These are phyloP conservation scores for Antedon mediterranea DNA, from an alignment of 53 echinoderm and acorn worm genomes.

Conservation along the genomic window DNA sequence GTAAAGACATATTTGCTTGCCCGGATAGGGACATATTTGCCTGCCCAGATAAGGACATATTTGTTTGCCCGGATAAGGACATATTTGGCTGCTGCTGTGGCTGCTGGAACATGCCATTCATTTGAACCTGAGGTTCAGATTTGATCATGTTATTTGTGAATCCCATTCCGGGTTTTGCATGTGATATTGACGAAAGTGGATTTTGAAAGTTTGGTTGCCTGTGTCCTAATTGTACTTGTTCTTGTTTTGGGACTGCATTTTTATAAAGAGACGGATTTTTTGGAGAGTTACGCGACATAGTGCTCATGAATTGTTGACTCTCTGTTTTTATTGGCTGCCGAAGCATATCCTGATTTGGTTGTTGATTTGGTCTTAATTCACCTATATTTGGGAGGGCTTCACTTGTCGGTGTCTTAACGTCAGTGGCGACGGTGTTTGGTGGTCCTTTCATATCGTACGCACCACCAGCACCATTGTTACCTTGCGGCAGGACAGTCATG, in stretches of 20 bases:
- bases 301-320: neutral
- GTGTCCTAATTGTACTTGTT: neutral
- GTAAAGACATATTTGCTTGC: neutral
- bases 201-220: neutral
- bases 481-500: neutral
- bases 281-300: neutral
- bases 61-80: neutral
- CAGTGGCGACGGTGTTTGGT: neutral
- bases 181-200: neutral
- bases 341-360: neutral
- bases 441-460: neutral
- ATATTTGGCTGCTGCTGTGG: neutral
- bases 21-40: neutral
- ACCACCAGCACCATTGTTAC: neutral
- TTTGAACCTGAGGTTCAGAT: neutral
- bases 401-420: neutral
- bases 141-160: neutral
- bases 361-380: neutral
- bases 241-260: neutral
- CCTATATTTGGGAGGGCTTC: neutral
- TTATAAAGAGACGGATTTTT: neutral
- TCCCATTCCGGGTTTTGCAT: neutral
- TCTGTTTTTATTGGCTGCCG: neutral
- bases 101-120: neutral
- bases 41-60: neutral